Evolutionary conservation across 2,888 invertebrate genomes (phyloP), one percentile per base, ranked within the genome.

Genomic region (Volucella inanis): DNA sequence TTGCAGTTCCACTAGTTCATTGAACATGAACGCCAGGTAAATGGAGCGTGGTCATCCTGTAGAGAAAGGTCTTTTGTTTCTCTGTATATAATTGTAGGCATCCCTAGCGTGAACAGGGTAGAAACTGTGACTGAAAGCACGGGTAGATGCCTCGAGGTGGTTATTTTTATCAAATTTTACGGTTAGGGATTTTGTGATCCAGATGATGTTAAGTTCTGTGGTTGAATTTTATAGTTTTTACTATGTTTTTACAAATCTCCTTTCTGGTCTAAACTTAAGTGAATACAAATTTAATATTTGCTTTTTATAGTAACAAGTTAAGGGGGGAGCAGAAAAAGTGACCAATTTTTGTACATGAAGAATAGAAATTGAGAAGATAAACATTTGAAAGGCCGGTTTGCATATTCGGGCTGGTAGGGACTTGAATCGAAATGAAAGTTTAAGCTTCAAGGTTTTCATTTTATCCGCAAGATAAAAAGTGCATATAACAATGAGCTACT

Each of bases 131-230:
- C 47, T 31, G 14, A 38, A 68, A 43, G n/a, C 8, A 39, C 22
- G 31, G 8, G 10, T 14, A 41, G 55, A 9, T 4, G 10, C 41
- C 64, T 67, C 39, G 64, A 14, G 55, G 79, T 70, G 70, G 57
- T 75, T 79, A 65, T 70, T 84, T 84, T 84, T 84, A 75, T 80
- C 80, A 84, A 84, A 84, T 84, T 71, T 75, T 75, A 84, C 75
- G 80, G 84, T 71, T 65, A 65, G 79, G 79, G 80, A 65, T 80
- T 71, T 70, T 75, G 80, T 75, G 70, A 84, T 84, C 75, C 80
- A 80, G 75, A 84, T 84, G 79, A 84, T 70, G 74, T 65, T 38
- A 57, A 65, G 64, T 15, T 84, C 52, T 74, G 62, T 22, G 57
- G 67, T 79, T 83, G 83, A 74, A 74, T 79, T 67, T 81, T 74